Conservation (phyloP, 2,888 invertebrate genomes). For the Drosophila borealis region DNA sequence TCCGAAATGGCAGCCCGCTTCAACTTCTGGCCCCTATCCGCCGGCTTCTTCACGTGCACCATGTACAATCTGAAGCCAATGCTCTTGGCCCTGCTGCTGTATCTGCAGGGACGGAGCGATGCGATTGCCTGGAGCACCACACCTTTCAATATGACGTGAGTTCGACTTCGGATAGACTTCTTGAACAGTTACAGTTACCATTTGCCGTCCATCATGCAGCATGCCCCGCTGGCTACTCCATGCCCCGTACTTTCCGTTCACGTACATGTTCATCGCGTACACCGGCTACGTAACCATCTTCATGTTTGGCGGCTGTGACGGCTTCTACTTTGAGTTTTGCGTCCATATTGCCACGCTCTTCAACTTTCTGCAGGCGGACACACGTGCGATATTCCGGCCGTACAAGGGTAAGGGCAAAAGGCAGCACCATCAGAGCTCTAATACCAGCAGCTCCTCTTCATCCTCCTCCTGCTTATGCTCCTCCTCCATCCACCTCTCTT, state of each 20-base stretch:
- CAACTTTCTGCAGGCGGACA: constrained; percentile 58
- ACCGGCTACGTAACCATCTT: constrained; percentile 78
- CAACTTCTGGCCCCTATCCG: constrained; percentile 74
- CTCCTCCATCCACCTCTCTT: background rate
- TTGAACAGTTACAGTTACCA: background rate
- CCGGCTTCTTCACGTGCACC: constrained; percentile 69
- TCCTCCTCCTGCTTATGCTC: background rate
- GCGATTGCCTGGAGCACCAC: constrained; percentile 59
- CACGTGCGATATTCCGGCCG: constrained; percentile 46
- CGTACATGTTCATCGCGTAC: constrained; percentile 73
- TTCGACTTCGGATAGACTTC: constrained; percentile 14
- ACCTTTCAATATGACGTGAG: constrained; percentile 82
- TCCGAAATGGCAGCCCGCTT: constrained; percentile 64
- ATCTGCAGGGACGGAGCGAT: constrained; percentile 32
- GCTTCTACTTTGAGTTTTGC: constrained; percentile 80
- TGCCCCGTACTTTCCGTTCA: constrained; percentile 57
- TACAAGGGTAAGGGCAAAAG: constrained; percentile 34
- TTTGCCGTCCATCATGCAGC: constrained; percentile 39
- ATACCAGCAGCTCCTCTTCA: too few relatives aligned
- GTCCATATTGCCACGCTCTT: constrained; percentile 61
- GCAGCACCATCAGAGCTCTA: too few relatives aligned
- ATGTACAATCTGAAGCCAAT: constrained; percentile 73
- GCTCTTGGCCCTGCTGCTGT: constrained; percentile 53
- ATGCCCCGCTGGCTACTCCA: constrained; percentile 61
- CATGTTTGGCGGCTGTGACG: constrained; percentile 77